Conservation (phyloP, 2,113 vertebrate genomes). For the Vireo altiloquus region DNA sequence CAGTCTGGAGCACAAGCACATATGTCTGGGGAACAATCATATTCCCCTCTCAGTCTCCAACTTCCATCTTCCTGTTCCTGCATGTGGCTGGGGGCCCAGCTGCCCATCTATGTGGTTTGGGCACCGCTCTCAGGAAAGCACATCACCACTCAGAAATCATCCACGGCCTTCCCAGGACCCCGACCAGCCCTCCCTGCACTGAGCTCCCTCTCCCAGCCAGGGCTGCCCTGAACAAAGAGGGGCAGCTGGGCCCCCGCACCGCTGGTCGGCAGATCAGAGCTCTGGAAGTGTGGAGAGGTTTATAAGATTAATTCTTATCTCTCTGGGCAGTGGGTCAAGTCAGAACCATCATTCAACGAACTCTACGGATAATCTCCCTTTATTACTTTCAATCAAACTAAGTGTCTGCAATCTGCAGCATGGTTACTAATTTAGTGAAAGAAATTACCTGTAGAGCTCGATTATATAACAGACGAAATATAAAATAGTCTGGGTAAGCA, state of each 20-base stretch:
- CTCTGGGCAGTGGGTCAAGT: constrained; percentile 75
- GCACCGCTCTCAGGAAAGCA: accelerated
- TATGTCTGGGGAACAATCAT: neutral
- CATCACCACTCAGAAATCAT: accelerated
- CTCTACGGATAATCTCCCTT: constrained; percentile 75
- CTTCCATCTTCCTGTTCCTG: neutral
- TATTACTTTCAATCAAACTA: constrained; percentile 79
- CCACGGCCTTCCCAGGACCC: accelerated
- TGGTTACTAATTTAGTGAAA: constrained; percentile 68
- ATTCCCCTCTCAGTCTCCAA: neutral
- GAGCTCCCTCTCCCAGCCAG: neutral
- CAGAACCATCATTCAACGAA: constrained; percentile 68
- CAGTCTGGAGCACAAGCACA: neutral
- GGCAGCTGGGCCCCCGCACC: neutral
- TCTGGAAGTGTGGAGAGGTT: constrained; percentile 63
- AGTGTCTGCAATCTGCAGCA: constrained; percentile 73
- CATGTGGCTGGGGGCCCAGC: neutral
- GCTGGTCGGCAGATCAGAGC: neutral
- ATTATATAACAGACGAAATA: constrained; percentile 66
- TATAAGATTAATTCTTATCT: constrained; percentile 79
- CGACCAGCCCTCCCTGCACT: accelerated
- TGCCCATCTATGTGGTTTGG: accelerated
- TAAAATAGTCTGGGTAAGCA: constrained; percentile 23
- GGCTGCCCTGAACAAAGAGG: constrained; percentile 56
- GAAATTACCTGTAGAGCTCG: constrained; percentile 69